Evolutionary conservation across 1,140 invertebrate genomes (phyloP).

Genomic region (Panonychus citri): DNA sequence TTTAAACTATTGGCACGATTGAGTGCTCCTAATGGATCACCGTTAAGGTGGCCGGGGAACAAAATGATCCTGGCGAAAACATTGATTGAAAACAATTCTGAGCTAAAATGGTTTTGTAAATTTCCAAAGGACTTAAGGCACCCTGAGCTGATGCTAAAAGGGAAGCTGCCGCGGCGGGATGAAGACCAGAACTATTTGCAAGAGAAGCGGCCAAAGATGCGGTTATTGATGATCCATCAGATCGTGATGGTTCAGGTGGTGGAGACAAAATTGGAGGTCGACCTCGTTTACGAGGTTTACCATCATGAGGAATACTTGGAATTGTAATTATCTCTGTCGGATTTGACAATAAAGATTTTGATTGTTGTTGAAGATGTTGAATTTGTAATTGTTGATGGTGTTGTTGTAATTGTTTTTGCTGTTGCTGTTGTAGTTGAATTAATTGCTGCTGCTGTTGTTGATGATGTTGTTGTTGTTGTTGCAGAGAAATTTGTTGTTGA

Average conservation of each 20-base stretch:
- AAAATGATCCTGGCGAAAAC: not conserved
- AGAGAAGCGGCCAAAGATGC: not conserved
- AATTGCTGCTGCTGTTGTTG: too few relatives aligned
- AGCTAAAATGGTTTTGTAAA: not conserved
- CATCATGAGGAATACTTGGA: not conserved
- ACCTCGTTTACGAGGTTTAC: slow-evolving; percentile 1
- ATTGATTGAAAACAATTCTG: not conserved
- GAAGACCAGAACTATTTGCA: not conserved
- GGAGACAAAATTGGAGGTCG: not conserved
- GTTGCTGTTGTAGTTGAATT: too few relatives aligned
- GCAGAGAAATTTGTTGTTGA: too few relatives aligned
- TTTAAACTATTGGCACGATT: not conserved
- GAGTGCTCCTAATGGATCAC: not conserved
- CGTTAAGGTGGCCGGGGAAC: too few relatives aligned
- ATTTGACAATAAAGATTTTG: not conserved
- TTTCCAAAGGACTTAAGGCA: not conserved
- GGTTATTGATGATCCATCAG: not conserved
- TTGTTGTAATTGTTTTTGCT: not conserved
- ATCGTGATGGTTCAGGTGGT: not conserved
- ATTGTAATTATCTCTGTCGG: not conserved
- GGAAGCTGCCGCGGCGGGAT: not conserved
- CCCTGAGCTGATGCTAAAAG: not conserved
- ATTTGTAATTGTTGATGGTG: not conserved
- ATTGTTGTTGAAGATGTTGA: not conserved
- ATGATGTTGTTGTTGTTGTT: too few relatives aligned